Conservation (phyloP, 2,797 vertebrate species). For the Typhlichthys subterraneus region DNA sequence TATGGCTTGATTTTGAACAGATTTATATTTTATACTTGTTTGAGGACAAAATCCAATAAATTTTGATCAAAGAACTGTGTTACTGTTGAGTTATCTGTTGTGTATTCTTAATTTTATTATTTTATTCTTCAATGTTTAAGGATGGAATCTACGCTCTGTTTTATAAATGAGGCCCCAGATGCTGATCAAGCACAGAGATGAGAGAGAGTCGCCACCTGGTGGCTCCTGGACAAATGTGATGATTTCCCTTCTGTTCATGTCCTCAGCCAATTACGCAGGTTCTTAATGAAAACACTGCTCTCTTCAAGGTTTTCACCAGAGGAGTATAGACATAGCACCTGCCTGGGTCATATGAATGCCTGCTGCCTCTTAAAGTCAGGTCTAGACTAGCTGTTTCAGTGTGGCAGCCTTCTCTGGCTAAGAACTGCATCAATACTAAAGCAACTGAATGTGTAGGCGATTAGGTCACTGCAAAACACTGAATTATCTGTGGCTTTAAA, state of each 20-base stretch:
- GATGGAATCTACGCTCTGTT: too few species aligned
- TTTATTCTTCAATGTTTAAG: too few species aligned
- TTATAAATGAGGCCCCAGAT: too few species aligned
- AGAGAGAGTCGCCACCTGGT: too few species aligned
- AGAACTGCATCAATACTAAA: conserved; percentile 46
- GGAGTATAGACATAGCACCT: conserved; percentile 52
- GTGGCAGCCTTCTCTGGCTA: conserved; percentile 41
- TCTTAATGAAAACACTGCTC: conserved; percentile 39
- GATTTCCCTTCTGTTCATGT: too few species aligned
- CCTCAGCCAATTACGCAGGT: too few species aligned
- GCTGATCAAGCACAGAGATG: too few species aligned
- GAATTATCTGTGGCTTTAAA: conserved; percentile 58
- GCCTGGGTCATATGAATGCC: conserved; percentile 51
- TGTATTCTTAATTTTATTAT: conserved; percentile 19
- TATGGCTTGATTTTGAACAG: conserved; percentile 66
- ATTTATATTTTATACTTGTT: conserved; percentile 82
- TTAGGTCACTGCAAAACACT: conserved; percentile 48
- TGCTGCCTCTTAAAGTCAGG: not conserved
- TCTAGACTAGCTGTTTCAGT: conserved; percentile 12
- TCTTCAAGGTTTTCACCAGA: conserved; percentile 46
- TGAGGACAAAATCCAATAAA: conserved; percentile 76
- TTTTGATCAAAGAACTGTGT: conserved; percentile 62
- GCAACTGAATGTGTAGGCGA: conserved; percentile 52
- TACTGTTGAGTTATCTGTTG: conserved; percentile 15
- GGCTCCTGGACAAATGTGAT: too few species aligned